These are phyloP conservation scores for Grammomys surdaster DNA, from an alignment of 2,113 vertebrate genomes.

Conservation along the genomic window DNA sequence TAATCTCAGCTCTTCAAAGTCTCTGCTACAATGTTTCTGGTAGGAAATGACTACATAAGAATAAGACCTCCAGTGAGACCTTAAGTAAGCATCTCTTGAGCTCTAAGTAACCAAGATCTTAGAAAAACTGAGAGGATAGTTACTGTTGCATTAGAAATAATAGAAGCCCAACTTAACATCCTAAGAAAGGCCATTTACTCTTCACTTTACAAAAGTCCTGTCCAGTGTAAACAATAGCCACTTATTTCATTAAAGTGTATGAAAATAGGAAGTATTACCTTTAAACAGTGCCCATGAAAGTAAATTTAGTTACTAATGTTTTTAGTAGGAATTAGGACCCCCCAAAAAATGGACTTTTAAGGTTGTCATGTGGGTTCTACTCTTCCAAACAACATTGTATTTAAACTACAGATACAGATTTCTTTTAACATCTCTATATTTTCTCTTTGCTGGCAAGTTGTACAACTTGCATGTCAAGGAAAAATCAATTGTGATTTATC, in stretches of 20 bases:
- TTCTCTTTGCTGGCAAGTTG: constrained; percentile 15
- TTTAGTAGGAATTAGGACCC: background rate
- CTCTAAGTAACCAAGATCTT: background rate
- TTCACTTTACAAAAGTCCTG: background rate
- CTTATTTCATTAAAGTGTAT: background rate
- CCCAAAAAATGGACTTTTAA: background rate
- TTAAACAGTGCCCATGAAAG: background rate
- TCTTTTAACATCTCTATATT: constrained; percentile 27
- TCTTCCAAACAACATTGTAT: background rate
- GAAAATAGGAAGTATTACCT: constrained; percentile 22
- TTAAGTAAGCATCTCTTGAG: background rate
- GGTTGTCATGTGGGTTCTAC: background rate
- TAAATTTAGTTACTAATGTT: background rate
- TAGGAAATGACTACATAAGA: background rate
- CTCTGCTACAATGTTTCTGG: constrained; percentile 9
- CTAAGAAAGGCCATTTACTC: background rate
- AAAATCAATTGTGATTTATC: background rate
- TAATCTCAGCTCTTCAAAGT: constrained; percentile 4
- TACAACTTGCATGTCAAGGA: background rate
- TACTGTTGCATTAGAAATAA: background rate
- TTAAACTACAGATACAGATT: background rate
- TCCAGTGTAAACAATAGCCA: background rate
- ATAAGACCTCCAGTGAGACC: background rate
- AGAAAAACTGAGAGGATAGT: background rate
- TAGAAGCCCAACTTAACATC: constrained; percentile 4